Evolutionary conservation across 2,113 vertebrate genomes (phyloP), one percentile per base, ranked within the genome.

Genomic region (Hucho hucho): DNA sequence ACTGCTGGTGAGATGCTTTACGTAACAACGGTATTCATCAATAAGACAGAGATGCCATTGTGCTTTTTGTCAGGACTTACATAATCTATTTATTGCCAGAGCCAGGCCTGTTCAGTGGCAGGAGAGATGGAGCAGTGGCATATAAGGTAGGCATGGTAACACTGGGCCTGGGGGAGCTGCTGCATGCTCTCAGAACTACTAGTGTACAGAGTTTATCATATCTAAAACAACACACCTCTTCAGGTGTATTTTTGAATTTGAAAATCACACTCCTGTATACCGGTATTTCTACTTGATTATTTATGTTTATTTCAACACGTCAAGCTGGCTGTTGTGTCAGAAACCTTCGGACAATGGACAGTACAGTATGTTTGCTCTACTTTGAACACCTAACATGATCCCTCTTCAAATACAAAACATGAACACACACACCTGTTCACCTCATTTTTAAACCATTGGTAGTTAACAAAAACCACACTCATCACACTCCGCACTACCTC

Each of bases 61-160:
- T 6, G 9, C 72, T 65, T 73, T 78, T 70, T 72, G 73, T 68
- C 68, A 59, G 24, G 37, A 74, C 59, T 83, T 75, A 71, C 77
- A 68, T 83, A 81, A 49, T 70, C 73, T 83, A 75, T 79, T 79
- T 80, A 72, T 74, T 69, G 74, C 75, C 74, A 83, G 78, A 80
- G 59, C 68, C 59, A 63, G n/a, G 61, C 49, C 63, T 80, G 80
- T 84, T 83, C 28, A 68, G 59, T 70, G 67, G 75, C 26, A 49
- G n/a, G 72, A 64, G 66, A 73, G n/a, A 63, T 59, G 64, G 68
- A 59, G 43, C 46, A 43, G 26, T 37, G 66, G 64, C 26, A 77
- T 47, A 70, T 46, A 29, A 58, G 4, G 78, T 75, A 65, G 70
- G 65, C 58, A 13, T 65, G 12, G 24, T 70, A 67, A 73, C 58